Evolutionary conservation across 2,797 vertebrate genomes (phyloP), one percentile per base, ranked within the genome.

Genomic region (Macroramphosus scolopax): DNA sequence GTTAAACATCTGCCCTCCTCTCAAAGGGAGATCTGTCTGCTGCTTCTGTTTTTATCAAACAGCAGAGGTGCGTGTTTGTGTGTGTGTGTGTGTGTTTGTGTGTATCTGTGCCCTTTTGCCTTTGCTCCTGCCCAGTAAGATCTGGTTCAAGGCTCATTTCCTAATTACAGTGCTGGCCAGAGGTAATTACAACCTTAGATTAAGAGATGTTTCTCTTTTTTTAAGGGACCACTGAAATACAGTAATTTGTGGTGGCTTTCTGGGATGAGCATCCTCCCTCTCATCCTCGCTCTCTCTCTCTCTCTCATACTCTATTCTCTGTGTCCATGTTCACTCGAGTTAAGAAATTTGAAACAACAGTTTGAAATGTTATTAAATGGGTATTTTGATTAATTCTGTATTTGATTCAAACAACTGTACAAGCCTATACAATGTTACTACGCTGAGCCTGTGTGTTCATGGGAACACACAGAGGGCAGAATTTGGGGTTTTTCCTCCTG

Each of bases 131-230:
- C 63, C 63, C 61, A 67, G 65, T 48, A 60, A 55, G 51, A 72
- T 78, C 68, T 70, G 75, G 72, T 85, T 87, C 70, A 84, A 80
- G 82, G 69, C 78, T 88, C 81, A 85, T 89, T 88, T 84, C 75
- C 83, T 83, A 87, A 89, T 90, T 85, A 88, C 87, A 89, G 81
- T 72, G 71, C 77, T 74, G 83, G 73, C 78, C 79, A 76, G 73
- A 85, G 79, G 82, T 89, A 90, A 91, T 91, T 90, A 89, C 82
- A 90, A 84, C 85, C 79, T 87, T 75, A 82, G 77, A 90, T 91
- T 88, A 87, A 77, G 84, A 82, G 75, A 57, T 28, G 12, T 78
- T 87, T 83, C 63, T 79, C 67, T 65, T 80, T 69, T 78, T 84
- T 80, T 75, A 80, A 62, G 18, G 73, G 56, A 70, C 72, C 72